Conservation (phyloP, 2,797 vertebrate genomes). For the Etheostoma perlongum region DNA sequence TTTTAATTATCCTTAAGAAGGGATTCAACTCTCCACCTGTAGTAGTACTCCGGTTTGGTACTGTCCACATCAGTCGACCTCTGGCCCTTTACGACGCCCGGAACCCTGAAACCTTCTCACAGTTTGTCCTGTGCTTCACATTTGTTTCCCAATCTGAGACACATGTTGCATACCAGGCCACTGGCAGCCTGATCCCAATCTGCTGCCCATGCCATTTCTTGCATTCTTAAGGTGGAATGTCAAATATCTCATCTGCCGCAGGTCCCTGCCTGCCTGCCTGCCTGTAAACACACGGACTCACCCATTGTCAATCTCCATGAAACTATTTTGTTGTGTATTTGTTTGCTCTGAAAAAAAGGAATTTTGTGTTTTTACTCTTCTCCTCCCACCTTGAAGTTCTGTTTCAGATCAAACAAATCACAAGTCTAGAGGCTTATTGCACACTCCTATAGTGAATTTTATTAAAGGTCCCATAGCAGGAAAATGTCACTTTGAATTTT, state of each 20-base stretch:
- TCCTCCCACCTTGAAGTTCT: background rate
- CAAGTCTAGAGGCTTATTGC: background rate
- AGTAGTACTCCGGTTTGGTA: background rate
- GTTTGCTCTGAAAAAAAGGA: background rate
- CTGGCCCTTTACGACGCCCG: background rate
- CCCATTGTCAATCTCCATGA: background rate
- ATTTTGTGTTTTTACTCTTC: background rate
- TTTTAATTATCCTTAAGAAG: background rate
- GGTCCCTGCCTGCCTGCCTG: conserved; percentile 59
- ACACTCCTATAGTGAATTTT: background rate
- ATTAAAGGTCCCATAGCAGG: too few species aligned
- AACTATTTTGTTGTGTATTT: background rate
- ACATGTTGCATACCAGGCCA: conserved; percentile 64
- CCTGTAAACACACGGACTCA: background rate
- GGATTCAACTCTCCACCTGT: background rate
- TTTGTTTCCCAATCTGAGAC: conserved; percentile 41
- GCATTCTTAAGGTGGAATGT: conserved; percentile 71
- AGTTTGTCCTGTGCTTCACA: conserved; percentile 2
- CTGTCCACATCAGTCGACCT: background rate
- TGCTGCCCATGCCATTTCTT: conserved; percentile 62
- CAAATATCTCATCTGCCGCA: conserved; percentile 67
- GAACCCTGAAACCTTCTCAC: background rate
- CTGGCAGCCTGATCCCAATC: conserved; percentile 72
- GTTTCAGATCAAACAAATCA: background rate
- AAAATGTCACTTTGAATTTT: too few species aligned